These are phyloP conservation scores for Cydia splendana DNA, from an alignment of 1,140 invertebrate species.

Conservation along the genomic window DNA sequence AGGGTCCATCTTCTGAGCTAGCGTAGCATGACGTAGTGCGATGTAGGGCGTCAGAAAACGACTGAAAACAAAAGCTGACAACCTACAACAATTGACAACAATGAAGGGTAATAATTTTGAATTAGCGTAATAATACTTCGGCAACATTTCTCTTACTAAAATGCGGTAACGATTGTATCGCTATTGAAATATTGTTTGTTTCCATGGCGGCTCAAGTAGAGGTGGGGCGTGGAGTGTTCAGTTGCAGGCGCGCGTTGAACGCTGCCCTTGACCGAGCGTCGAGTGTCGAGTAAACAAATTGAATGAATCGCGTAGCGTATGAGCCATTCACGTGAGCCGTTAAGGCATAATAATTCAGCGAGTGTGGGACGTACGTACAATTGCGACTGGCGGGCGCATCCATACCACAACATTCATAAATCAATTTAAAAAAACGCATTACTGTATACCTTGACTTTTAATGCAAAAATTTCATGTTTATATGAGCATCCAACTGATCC, in stretches of 20 bases:
- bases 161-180: not conserved
- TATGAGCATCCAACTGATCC: too few species aligned
- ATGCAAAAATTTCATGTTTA: too few species aligned
- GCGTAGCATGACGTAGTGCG: slow-evolving; percentile 1
- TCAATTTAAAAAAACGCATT: slow-evolving; percentile 1
- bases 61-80: slow-evolving; percentile 18
- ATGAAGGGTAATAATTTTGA: slow-evolving; percentile 21
- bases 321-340: slow-evolving; percentile 74
- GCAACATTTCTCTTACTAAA: not conserved
- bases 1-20: slow-evolving; percentile 5
- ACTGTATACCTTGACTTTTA: not conserved
- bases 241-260: slow-evolving; percentile 61
- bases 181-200: not conserved
- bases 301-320: slow-evolving; percentile 73
- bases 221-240: slow-evolving; percentile 40
- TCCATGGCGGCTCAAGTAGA: slow-evolving; percentile 42
- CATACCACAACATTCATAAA: slow-evolving; percentile 4
- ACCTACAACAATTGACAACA: not conserved
- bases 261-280: slow-evolving; percentile 66
- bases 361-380: slow-evolving; percentile 41
- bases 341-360: slow-evolving; percentile 72
- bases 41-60: not conserved
- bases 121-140: slow-evolving; percentile 21
- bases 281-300: slow-evolving; percentile 68
- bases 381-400: slow-evolving; percentile 5